These are phyloP conservation scores for Xenus cinereus DNA, from an alignment of 2,113 vertebrate species.

Conservation along the genomic window DNA sequence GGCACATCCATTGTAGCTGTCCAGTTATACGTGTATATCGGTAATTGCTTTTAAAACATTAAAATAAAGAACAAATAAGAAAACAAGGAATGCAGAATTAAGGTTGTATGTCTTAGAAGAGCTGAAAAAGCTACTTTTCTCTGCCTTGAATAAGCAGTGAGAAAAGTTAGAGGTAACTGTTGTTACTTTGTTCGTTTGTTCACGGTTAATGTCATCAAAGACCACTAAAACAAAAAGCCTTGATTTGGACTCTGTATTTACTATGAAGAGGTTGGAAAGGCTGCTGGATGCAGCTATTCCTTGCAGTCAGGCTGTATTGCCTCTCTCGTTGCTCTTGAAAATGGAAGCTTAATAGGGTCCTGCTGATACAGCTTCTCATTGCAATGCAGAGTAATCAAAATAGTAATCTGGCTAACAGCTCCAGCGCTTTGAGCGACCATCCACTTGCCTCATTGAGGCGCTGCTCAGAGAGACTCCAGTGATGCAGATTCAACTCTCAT, in stretches of 20 bases:
- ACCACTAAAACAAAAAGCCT: neutral
- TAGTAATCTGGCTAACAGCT: neutral
- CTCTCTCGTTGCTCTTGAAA: fast-evolving
- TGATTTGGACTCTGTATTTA: neutral
- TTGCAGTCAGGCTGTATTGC: neutral
- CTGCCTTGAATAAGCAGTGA: neutral
- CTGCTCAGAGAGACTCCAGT: neutral
- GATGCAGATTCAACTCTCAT: neutral
- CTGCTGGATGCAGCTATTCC: neutral
- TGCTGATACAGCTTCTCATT: neutral
- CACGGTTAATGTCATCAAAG: neutral
- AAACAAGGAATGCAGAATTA: neutral
- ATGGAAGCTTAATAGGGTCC: neutral
- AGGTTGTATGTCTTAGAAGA: neutral
- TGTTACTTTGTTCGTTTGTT: neutral
- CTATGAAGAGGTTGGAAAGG: neutral
- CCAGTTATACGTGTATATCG: neutral
- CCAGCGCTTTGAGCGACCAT: neutral
- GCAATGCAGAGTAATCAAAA: neutral
- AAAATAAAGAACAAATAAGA: neutral
- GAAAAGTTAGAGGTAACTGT: neutral
- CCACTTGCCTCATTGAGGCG: neutral
- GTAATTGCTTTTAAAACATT: neutral
- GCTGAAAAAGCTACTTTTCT: neutral
- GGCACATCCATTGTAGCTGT: neutral